phyloP scores from a whole-genome alignment of 1,140 invertebrate species.

The Venturia canescens region DNA sequence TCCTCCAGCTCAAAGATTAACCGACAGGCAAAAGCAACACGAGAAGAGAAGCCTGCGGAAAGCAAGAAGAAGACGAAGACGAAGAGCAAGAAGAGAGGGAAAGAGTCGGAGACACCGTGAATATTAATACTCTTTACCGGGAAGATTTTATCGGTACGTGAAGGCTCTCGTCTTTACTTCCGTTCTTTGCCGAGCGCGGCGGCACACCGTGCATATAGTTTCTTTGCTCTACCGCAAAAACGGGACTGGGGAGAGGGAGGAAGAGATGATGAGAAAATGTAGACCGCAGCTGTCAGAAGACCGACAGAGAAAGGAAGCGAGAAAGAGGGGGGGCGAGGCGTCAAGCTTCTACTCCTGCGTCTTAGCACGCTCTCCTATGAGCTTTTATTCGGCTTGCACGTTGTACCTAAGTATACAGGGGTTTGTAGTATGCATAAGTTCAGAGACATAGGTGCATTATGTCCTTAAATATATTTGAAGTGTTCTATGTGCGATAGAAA shows the following conservation, averaged over 20 bases:
- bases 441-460: too few relatives aligned
- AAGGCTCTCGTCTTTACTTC: conserved; percentile 46
- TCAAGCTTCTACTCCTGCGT: background rate
- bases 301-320: background rate
- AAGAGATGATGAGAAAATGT: conserved; percentile 1
- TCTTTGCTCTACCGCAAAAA: background rate
- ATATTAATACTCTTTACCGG: conserved; percentile 66
- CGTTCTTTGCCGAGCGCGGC: conserved; percentile 21
- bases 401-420: background rate
- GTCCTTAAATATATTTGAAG: too few relatives aligned
- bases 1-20: background rate
- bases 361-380: background rate
- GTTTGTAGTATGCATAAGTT: background rate
- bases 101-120: conserved; percentile 58
- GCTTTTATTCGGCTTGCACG: background rate
- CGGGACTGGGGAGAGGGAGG: background rate
- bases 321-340: background rate
- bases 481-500: too few relatives aligned
- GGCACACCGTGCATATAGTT: background rate
- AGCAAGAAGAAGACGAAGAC: background rate
- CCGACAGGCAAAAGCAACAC: background rate
- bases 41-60: background rate
- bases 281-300: background rate
- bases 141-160: conserved; percentile 61
- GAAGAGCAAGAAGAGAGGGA: background rate